These are phyloP conservation scores for Nephila pilipes DNA, from an alignment of 1,140 invertebrate species.

Conservation along the genomic window DNA sequence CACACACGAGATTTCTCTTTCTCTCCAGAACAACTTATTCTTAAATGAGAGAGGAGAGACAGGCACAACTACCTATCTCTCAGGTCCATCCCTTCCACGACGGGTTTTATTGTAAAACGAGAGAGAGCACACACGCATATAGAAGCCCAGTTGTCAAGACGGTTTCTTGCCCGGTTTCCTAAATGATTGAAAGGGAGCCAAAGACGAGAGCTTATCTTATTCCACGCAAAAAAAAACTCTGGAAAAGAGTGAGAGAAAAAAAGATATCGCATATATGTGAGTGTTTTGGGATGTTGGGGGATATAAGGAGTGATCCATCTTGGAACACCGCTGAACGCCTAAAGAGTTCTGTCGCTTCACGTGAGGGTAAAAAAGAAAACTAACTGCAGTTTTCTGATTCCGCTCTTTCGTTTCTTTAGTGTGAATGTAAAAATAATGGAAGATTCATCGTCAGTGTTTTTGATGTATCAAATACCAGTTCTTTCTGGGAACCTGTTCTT, in stretches of 20 bases:
- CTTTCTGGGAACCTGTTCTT: too few relatives aligned
- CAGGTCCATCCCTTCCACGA: not conserved
- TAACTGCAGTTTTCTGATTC: slow-evolving; percentile 30
- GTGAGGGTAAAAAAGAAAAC: not conserved
- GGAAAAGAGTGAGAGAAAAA: slow-evolving; percentile 16
- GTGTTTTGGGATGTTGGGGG: slow-evolving; percentile 59
- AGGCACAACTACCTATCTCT: not conserved
- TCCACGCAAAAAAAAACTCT: not conserved
- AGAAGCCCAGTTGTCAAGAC: slow-evolving; percentile 72
- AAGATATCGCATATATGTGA: slow-evolving; percentile 70
- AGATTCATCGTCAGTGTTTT: not conserved
- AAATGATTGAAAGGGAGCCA: slow-evolving; percentile 76
- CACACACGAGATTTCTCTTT: not conserved
- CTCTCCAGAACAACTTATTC: not conserved
- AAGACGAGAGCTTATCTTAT: slow-evolving; percentile 72
- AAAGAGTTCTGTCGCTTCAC: slow-evolving; percentile 70
- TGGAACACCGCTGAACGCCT: slow-evolving; percentile 21
- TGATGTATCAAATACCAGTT: too few relatives aligned
- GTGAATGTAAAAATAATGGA: slow-evolving; percentile 73
- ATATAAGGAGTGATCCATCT: slow-evolving; percentile 68
- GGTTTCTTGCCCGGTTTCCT: slow-evolving; percentile 65
- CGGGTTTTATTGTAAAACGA: not conserved
- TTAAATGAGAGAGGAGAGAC: not conserved
- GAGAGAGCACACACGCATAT: not conserved
- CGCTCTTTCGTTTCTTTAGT: slow-evolving; percentile 44